Conservation (phyloP, 2,888 invertebrate genomes). For the Teleogryllus oceanicus region DNA sequence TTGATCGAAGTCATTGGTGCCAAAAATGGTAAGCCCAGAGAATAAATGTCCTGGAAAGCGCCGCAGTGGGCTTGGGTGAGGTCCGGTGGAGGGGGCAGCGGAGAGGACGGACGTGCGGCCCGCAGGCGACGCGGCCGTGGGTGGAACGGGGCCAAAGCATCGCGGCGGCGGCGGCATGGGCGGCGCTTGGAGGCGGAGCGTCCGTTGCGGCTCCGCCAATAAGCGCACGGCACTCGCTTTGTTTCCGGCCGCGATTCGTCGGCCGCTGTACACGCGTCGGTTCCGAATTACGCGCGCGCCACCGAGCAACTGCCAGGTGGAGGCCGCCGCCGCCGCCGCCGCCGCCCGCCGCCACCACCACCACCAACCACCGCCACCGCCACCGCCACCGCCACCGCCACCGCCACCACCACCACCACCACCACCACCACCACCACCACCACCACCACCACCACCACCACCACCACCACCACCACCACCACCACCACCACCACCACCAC, state of each 20-base stretch:
- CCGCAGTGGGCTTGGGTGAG: not conserved
- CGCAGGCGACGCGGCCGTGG: not conserved
- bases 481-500: too few relatives aligned
- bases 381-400: too few relatives aligned
- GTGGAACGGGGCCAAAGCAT: conserved; percentile 1
- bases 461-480: too few relatives aligned
- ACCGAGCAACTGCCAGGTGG: not conserved
- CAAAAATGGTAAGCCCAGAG: too few relatives aligned
- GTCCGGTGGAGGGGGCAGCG: not conserved
- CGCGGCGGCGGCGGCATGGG: not conserved
- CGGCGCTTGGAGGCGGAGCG: not conserved
- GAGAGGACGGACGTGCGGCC: not conserved
- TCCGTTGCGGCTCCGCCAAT: not conserved
- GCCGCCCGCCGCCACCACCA: too few relatives aligned
- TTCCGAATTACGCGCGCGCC: conserved; percentile 18
- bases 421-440: not conserved
- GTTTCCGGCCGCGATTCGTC: conserved; percentile 18
- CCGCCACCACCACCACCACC: not conserved
- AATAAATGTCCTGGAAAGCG: too few relatives aligned
- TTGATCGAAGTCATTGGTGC: too few relatives aligned
- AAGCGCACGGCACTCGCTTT: not conserved
- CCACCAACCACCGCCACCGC: too few relatives aligned
- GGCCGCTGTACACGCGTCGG: not conserved
- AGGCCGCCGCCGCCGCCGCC: too few relatives aligned
- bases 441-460: not conserved